These are phyloP conservation scores for Corydoras sp. DNA, from an alignment of 2,113 vertebrate genomes.

Conservation along the genomic window DNA sequence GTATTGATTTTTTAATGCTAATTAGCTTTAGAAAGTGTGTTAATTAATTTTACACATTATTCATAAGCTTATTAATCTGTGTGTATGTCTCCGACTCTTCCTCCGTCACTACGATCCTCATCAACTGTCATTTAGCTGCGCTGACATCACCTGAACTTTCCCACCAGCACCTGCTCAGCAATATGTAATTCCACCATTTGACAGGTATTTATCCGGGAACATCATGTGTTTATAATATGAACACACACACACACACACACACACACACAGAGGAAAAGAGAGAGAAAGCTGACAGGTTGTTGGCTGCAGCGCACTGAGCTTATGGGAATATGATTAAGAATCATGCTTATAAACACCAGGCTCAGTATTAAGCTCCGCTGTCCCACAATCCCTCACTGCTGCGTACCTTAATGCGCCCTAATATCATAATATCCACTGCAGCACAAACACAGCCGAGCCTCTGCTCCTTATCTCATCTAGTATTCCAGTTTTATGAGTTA, in stretches of 20 bases:
- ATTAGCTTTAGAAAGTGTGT: no score
- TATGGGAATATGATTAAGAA: constrained; percentile 36
- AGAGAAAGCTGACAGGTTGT: constrained; percentile 5
- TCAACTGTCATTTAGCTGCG: constrained; percentile 25
- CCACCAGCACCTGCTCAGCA: constrained; percentile 35
- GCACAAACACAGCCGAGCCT: constrained; percentile 6
- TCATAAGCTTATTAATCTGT: no score
- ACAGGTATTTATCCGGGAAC: constrained; percentile 46
- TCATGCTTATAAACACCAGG: constrained; percentile 29
- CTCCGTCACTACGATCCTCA: constrained; percentile 34
- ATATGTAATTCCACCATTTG: constrained; percentile 46
- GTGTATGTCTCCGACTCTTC: not conserved
- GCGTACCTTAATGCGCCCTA: constrained; percentile 12
- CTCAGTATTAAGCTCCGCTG: constrained; percentile 30
- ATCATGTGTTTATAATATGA: constrained; percentile 45
- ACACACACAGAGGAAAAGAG: constrained; percentile 8
- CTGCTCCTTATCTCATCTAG: not conserved
- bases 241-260: constrained; percentile 28
- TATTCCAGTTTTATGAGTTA: not conserved
- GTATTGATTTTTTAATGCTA: no score
- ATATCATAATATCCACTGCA: not conserved
- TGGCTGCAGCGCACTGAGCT: constrained; percentile 8
- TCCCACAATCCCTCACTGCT: constrained; percentile 14
- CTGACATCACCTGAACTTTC: constrained; percentile 28
- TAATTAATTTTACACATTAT: no score